Base-by-base conservation (phyloP, 2,888 invertebrate genomes). In the Baronia brevicornis region DNA sequence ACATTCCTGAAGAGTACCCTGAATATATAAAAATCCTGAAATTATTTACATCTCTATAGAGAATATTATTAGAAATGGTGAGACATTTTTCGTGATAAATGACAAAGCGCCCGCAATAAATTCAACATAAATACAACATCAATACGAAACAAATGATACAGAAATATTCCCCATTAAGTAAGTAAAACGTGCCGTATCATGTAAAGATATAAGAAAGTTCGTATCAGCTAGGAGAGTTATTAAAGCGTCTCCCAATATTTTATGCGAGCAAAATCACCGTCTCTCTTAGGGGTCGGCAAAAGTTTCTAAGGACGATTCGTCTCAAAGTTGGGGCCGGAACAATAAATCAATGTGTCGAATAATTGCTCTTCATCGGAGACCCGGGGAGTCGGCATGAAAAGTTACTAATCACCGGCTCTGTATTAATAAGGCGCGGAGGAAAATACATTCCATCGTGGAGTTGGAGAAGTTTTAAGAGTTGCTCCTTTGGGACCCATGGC, bases 341-440 rank as follows among this genome's bases (percentile, higher is more conserved):
- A 78, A 82, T 82, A 79, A 82, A 82, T 82, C 80, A 82, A 82
- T 77, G 75, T 75, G 78, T 78, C 75, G 69, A 77, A 75, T 77
- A 78, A 79, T 80, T 72, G 70, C 74, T 73, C 66, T 60, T 75
- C 73, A 71, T 72, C 59, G 65, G 47, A 54, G 54, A 59, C 58
- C 61, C 56, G 51, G 41, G 36, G 63, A 68, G 58, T 68, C 54
- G 50, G 59, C 75, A 75, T 77, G 74, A 67, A 69, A 75, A 79
- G 75, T 79, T 75, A 71, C 73, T 79, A 77, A 78, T 80, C 75
- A 77, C 75, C 59, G 54, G 47, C 55, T 65, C 63, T 61, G 66
- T 74, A 74, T 74, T 75, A 77, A 74, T 74, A 71, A 71, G 70
- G 56, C 60, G 51, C 37, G 40, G 40, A 27, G 24, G 33, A 34